A percentile compares a stretch with the other conserved stretches of the same genome.
Evolutionary conservation across 2,113 vertebrate species (phyloP).

Genomic region (Menidia beryllina): DNA sequence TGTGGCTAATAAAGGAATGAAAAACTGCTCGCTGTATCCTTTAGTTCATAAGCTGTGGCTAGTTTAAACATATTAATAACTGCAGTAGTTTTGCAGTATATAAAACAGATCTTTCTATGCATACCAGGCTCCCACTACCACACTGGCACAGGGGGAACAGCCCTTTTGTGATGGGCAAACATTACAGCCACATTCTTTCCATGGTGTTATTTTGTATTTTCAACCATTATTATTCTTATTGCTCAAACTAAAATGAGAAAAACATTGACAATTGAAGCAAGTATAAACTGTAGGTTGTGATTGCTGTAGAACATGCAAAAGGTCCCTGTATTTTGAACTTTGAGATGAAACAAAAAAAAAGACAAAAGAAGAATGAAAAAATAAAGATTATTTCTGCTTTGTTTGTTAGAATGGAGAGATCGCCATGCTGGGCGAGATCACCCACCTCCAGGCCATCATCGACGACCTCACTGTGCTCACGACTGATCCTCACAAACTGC

Average conservation of each 20-base stretch:
- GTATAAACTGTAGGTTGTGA: neutral
- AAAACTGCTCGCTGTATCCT: too few species aligned
- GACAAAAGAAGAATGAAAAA: too few species aligned
- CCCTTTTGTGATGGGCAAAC: too few species aligned
- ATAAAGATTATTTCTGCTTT: neutral
- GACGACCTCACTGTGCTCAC: constrained; percentile 95
- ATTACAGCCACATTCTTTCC: neutral
- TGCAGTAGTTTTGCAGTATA: too few species aligned
- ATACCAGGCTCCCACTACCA: too few species aligned
- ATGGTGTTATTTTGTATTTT: neutral
- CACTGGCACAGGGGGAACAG: too few species aligned
- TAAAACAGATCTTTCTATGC: too few species aligned
- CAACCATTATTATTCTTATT: neutral
- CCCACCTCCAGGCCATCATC: constrained; percentile 97
- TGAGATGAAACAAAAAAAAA: neutral
- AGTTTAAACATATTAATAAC: too few species aligned
- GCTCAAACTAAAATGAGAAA: neutral
- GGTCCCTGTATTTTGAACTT: neutral
- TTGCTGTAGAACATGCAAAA: neutral
- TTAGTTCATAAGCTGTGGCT: too few species aligned
- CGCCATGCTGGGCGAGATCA: constrained; percentile 98
- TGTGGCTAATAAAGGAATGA: too few species aligned
- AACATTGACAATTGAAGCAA: neutral
- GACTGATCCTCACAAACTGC: constrained; percentile 94
- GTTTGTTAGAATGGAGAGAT: constrained; percentile 91